phyloP scores from a whole-genome alignment of 2,797 vertebrate species.

The Pristis pectinata region DNA sequence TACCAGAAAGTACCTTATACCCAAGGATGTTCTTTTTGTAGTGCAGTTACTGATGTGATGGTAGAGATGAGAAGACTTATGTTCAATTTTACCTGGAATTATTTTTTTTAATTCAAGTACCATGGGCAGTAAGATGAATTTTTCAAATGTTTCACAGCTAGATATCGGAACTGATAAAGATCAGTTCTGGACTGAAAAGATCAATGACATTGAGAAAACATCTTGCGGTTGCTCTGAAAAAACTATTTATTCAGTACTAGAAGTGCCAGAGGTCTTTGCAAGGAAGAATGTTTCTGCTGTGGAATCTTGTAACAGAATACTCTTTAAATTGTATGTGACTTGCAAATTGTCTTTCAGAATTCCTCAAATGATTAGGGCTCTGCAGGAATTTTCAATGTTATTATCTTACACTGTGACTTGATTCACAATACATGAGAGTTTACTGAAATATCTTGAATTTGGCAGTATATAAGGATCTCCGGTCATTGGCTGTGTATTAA shows the following conservation, averaged over 20 bases:
- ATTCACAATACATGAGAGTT: neutral
- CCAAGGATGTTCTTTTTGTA: no score
- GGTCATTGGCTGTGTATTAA: neutral
- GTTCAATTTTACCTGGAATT: neutral
- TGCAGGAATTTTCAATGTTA: neutral
- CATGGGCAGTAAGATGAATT: neutral
- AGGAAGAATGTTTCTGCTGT: neutral
- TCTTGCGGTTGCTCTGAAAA: neutral
- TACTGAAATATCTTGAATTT: neutral
- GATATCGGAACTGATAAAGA: neutral
- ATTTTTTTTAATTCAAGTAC: neutral
- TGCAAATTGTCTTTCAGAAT: constrained; percentile 1
- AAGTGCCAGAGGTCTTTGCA: neutral
- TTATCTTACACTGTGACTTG: constrained; percentile 1
- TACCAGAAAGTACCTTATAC: no score
- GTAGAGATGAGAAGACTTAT: neutral
- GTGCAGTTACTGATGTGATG: no score
- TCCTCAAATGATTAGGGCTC: no score
- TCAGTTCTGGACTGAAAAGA: neutral
- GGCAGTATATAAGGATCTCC: neutral
- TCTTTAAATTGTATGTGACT: neutral
- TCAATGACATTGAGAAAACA: neutral
- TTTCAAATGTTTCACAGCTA: neutral
- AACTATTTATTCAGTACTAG: neutral
- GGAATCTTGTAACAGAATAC: neutral